Conservation (phyloP, 1,140 invertebrate species). For the Drosophila burlai region DNA sequence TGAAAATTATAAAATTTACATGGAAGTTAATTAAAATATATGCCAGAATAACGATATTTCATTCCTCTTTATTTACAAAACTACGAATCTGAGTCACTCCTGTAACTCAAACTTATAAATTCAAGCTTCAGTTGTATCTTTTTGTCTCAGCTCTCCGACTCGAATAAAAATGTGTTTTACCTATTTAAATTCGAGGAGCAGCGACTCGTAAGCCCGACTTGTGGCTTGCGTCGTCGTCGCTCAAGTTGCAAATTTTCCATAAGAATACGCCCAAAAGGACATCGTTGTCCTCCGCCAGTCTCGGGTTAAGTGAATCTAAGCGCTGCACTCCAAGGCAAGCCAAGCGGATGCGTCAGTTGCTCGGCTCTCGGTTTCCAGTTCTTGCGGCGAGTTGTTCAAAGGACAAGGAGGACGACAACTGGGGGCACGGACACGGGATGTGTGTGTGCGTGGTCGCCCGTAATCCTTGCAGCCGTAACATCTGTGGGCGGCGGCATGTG, state of each 20-base stretch:
- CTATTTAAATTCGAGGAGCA: constrained; percentile 10
- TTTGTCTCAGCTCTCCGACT: not conserved
- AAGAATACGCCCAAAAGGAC: constrained; percentile 57
- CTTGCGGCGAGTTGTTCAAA: constrained; percentile 33
- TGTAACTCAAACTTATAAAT: not conserved
- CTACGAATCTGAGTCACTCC: not conserved
- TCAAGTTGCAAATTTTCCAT: constrained; percentile 59
- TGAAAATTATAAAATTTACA: not conserved
- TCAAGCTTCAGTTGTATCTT: not conserved
- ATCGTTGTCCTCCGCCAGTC: constrained; percentile 44
- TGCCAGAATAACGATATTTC: not conserved
- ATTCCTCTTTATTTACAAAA: not conserved
- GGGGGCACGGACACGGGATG: constrained; percentile 24
- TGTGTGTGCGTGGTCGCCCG: not conserved
- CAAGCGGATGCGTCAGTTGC: constrained; percentile 50
- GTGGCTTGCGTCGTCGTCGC: constrained; percentile 10
- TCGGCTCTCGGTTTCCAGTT: constrained; percentile 26
- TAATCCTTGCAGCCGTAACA: constrained; percentile 33
- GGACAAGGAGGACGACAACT: constrained; percentile 12
- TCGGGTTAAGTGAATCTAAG: constrained; percentile 62
- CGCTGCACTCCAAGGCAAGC: constrained; percentile 57
- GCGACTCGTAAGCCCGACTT: constrained; percentile 4
- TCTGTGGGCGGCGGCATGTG: constrained; percentile 9
- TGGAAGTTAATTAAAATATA: not conserved
- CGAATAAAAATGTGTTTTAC: constrained; percentile 1